Base-by-base conservation (phyloP, 2,113 vertebrate genomes). In the Bubo bubo region DNA sequence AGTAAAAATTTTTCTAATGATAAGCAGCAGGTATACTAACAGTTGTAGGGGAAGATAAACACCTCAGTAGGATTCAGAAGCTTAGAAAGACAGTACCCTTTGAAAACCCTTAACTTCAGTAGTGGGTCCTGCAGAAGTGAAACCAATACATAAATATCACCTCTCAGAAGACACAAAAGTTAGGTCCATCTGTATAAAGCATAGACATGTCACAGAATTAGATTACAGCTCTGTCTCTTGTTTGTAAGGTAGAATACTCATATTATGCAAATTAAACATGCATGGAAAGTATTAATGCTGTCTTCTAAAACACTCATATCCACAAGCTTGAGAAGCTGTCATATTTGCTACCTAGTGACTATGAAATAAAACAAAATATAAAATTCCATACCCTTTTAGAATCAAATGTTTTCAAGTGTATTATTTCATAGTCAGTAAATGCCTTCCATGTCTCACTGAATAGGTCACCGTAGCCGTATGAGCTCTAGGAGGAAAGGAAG, bases 371-470 rank as follows among this genome's bases (percentile, higher is more conserved):
- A 22, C 9, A 77, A 66, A 86, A 80, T 24, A 74, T 2, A 89
- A 49, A 88, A 87, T 66, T 74, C 59, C 82, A 84, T 98, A 99
- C 99, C 98, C 98, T 98, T 98, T 99, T 99, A 22, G 98, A 98
- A 96, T 99, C 99, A 43, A 99, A 99, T 8, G 96, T 98, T 98
- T 99, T 99, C 95, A 99, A 95, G 97, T 99, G 99, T 94, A 99
- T 98, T 93, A 99, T 96, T 60, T 99, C 98, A 75, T 99, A 84
- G 80, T 99, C 98, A 19, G 99, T 98, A 90, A 99, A 99, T 26
- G 98, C 99, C 87, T 97, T 99, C 99, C 99, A 99, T 0, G 98
- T 99, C 92, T 99, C 99, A 17, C 98, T 98, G 97, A 99, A 99
- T 53, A 99, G 97, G 97, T 99, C 99, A 32, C 99, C 99, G 6